These are phyloP conservation scores for Distichodus sexfasciatus DNA, from an alignment of 2,797 vertebrate species.

Conservation along the genomic window DNA sequence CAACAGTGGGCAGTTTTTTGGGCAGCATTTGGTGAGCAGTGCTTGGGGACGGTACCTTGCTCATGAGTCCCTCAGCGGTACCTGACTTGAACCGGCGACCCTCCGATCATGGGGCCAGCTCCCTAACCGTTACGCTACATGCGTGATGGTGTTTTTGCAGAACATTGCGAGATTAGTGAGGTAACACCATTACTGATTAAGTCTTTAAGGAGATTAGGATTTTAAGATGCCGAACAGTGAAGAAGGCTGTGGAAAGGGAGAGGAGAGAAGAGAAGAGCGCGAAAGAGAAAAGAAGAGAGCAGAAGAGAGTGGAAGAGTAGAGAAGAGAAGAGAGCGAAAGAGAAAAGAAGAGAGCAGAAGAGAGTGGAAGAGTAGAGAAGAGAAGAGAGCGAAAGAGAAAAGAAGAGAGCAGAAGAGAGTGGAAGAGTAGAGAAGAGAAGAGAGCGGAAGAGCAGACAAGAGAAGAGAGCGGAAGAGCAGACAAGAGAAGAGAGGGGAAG, in stretches of 20 bases:
- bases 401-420: background rate
- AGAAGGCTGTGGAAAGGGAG: background rate
- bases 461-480: background rate
- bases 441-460: background rate
- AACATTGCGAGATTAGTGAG: background rate
- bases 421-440: background rate
- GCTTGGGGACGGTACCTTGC: no score
- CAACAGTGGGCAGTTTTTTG: no score
- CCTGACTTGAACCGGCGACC: no score
- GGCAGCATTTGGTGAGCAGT: no score
- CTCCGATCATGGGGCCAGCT: no score
- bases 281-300: background rate
- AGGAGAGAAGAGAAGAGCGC: background rate
- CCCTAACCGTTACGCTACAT: no score
- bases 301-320: rapidly evolving
- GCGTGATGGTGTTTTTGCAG: no score
- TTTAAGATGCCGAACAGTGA: background rate
- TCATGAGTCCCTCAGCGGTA: no score
- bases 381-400: background rate
- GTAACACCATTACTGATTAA: background rate
- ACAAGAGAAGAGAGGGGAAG: background rate
- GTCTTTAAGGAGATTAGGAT: background rate
- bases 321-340: background rate
- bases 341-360: background rate
- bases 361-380: background rate